A percentile compares a stretch with the other conserved stretches of the same genome.
These are phyloP conservation scores for Scomber colias DNA, from an alignment of 2,113 vertebrate genomes.

Conservation along the genomic window DNA sequence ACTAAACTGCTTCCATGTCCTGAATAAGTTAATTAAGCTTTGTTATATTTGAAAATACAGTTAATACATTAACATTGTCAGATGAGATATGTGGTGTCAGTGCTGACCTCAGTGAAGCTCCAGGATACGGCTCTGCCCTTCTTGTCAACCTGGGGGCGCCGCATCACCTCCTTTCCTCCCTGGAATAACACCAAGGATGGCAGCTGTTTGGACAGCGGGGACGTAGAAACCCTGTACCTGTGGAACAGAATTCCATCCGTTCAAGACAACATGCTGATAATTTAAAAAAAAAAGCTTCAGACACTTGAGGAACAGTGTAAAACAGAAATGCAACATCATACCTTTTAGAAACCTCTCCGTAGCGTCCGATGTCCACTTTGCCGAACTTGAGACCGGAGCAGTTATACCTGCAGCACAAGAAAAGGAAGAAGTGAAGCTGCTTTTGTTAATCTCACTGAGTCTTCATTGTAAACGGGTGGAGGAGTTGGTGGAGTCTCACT, in stretches of 20 bases:
- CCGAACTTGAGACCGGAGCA: constrained; percentile 93
- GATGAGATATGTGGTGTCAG: background rate
- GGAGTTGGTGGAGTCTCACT: constrained; percentile 83
- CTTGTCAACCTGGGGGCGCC: constrained; percentile 95
- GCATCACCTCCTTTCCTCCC: constrained; percentile 91
- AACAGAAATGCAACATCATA: constrained; percentile 58
- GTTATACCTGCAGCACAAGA: constrained; percentile 87
- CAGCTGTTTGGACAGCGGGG: constrained; percentile 95
- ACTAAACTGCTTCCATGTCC: no score
- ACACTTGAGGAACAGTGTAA: background rate
- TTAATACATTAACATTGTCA: background rate
- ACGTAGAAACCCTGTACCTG: constrained; percentile 94
- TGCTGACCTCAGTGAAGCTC: constrained; percentile 93
- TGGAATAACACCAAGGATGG: constrained; percentile 95
- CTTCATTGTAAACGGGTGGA: no score
- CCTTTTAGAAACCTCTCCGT: constrained; percentile 92
- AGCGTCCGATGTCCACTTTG: constrained; percentile 95
- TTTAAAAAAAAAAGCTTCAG: background rate
- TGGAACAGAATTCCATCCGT: background rate
- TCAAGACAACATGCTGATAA: background rate
- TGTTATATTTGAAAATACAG: background rate
- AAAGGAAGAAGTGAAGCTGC: background rate
- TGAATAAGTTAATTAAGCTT: no score
- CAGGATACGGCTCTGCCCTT: constrained; percentile 97
- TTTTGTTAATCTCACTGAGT: no score